A percentile compares a stretch with the other conserved stretches of the same genome.
These are phyloP conservation scores for Ichneumon xanthorius DNA, from an alignment of 2,888 invertebrate genomes.

Conservation along the genomic window DNA sequence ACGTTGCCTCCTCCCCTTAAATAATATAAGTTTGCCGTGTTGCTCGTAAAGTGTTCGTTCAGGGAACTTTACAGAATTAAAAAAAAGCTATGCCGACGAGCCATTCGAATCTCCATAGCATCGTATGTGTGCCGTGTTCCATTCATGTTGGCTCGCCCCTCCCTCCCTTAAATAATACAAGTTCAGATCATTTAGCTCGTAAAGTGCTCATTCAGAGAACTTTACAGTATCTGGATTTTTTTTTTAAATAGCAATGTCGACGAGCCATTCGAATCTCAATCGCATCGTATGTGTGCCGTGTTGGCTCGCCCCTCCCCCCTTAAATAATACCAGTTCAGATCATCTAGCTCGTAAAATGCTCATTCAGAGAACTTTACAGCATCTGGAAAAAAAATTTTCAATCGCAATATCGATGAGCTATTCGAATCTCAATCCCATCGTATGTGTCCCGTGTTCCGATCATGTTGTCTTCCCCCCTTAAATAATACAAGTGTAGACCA, in stretches of 20 bases:
- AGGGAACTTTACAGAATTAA: too few relatives aligned
- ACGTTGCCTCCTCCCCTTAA: not conserved
- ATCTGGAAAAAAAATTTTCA: not conserved
- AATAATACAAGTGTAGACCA: too few relatives aligned
- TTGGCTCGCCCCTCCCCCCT: too few relatives aligned
- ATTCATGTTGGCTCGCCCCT: not conserved
- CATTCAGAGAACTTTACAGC: not conserved
- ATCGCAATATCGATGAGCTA: not conserved
- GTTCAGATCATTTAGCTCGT: not conserved
- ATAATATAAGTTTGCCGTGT: not conserved
- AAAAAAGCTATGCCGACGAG: not conserved
- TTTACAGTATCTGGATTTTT: not conserved
- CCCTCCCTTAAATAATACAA: not conserved
- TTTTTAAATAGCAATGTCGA: not conserved
- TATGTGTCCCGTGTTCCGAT: not conserved
- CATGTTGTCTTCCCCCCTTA: too few relatives aligned
- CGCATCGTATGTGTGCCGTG: not conserved
- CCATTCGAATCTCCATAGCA: not conserved
- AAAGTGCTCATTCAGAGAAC: not conserved
- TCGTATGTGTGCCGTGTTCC: not conserved
- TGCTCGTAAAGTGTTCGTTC: not conserved
- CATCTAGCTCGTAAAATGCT: not conserved
- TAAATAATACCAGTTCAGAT: too few relatives aligned
- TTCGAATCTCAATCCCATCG: not conserved
- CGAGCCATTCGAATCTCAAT: not conserved